These are phyloP conservation scores for Edolisoma coerulescens DNA, from an alignment of 2,113 vertebrate genomes.

Conservation along the genomic window DNA sequence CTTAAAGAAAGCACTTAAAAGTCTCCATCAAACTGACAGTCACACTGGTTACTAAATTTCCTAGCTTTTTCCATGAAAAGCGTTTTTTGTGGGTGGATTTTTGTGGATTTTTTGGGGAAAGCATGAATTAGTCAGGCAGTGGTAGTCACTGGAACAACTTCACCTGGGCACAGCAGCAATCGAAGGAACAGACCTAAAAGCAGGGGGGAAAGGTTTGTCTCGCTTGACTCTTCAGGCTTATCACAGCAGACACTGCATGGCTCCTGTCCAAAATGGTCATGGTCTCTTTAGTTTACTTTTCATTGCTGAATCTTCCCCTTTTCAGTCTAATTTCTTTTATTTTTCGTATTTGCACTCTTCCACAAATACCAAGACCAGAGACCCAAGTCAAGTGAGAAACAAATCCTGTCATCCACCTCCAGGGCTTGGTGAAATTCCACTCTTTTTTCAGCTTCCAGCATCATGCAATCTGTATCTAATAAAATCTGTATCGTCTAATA, in stretches of 20 bases:
- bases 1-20: background rate
- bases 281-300: background rate
- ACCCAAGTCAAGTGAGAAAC: background rate
- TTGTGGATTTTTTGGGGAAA: background rate
- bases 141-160: background rate
- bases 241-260: background rate
- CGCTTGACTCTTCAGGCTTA: background rate
- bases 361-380: background rate
- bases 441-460: background rate
- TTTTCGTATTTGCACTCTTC: background rate
- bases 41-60: background rate
- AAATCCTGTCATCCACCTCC: background rate
- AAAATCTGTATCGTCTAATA: too few relatives aligned
- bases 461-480: background rate
- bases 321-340: background rate
- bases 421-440: background rate
- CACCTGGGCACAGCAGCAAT: background rate
- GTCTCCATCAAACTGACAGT: background rate
- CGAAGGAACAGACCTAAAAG: background rate
- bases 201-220: rapidly evolving
- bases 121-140: background rate
- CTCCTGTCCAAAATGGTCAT: rapidly evolving
- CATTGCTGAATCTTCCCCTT: background rate
- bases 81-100: background rate
- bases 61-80: background rate